Conservation (phyloP, 2,888 invertebrate genomes). For the Caenorhabditis macrosperma region DNA sequence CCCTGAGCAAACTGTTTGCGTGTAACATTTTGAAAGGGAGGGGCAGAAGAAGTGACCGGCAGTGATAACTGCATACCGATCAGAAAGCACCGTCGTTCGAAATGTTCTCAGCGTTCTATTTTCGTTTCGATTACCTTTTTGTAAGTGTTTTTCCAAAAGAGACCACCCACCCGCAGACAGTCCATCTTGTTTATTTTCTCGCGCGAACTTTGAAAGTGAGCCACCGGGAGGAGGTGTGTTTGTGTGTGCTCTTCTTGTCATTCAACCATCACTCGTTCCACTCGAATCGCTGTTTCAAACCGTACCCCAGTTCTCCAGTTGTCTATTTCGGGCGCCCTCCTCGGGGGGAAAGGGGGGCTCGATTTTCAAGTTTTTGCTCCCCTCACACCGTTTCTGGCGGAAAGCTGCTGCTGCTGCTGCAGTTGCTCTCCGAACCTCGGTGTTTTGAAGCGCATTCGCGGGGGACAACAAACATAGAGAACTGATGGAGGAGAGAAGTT, state of each 20-base stretch:
- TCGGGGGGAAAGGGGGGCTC: too few relatives aligned
- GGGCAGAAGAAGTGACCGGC: background rate
- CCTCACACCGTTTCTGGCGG: background rate
- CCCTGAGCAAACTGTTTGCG: slow-evolving; percentile 44
- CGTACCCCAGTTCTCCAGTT: slow-evolving; percentile 25
- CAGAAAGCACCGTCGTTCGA: background rate
- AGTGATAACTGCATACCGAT: slow-evolving; percentile 27
- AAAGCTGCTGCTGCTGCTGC: too few relatives aligned
- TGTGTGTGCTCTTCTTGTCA: background rate
- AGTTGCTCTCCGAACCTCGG: slow-evolving; percentile 28
- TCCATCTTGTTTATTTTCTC: slow-evolving; percentile 35
- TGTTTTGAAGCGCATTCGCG: background rate
- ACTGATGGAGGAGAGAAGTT: slow-evolving; percentile 36
- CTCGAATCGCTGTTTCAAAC: slow-evolving; percentile 42
- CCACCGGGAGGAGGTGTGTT: too few relatives aligned
- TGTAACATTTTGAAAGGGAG: slow-evolving; percentile 25
- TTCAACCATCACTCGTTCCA: background rate
- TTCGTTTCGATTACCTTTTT: slow-evolving; percentile 11
- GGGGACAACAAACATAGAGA: slow-evolving; percentile 4
- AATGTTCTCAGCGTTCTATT: slow-evolving; percentile 17
- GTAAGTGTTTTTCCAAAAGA: slow-evolving; percentile 37
- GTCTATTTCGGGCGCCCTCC: slow-evolving; percentile 24
- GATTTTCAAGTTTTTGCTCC: slow-evolving; percentile 37
- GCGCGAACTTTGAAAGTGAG: slow-evolving; percentile 41
- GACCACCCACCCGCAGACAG: background rate